Conservation (phyloP, 2,888 invertebrate species). For the Chydorus sphaericus region DNA sequence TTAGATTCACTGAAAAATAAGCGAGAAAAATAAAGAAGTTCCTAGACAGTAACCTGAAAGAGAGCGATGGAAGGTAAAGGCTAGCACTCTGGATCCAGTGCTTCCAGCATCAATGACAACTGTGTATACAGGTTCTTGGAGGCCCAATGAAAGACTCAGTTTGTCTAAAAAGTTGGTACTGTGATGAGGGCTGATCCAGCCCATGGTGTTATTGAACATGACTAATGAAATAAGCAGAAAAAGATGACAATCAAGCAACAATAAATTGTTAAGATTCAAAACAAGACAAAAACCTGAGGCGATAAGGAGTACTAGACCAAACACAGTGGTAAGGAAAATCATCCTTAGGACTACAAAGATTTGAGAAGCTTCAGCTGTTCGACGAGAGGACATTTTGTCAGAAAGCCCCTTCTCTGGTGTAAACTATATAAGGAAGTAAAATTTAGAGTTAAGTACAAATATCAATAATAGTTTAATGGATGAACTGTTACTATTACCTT, state of each 20-base stretch:
- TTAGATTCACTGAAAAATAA: background rate
- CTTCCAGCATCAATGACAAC: conserved; percentile 89
- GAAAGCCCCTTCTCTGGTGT: background rate
- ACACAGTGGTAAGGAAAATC: conserved; percentile 1
- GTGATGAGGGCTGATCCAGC: conserved; percentile 3
- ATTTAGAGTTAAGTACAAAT: background rate
- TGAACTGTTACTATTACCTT: background rate
- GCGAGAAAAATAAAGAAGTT: background rate
- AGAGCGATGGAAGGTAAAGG: conserved; percentile 67
- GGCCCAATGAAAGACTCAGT: conserved; percentile 35
- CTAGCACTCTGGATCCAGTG: conserved; percentile 69
- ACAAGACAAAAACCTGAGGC: background rate
- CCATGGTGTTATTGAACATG: conserved; percentile 10
- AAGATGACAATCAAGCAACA: background rate
- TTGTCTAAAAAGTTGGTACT: conserved; percentile 14
- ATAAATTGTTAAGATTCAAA: background rate
- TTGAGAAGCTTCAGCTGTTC: background rate
- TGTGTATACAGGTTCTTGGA: conserved; percentile 56
- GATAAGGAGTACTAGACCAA: background rate
- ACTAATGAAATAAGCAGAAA: background rate
- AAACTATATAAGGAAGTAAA: background rate
- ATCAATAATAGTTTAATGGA: background rate
- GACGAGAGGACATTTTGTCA: background rate
- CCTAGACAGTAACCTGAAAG: conserved; percentile 39
- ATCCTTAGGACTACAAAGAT: background rate